Conservation (phyloP, 2,113 vertebrate genomes). For the Boulengeromyrus knoepffleri region DNA sequence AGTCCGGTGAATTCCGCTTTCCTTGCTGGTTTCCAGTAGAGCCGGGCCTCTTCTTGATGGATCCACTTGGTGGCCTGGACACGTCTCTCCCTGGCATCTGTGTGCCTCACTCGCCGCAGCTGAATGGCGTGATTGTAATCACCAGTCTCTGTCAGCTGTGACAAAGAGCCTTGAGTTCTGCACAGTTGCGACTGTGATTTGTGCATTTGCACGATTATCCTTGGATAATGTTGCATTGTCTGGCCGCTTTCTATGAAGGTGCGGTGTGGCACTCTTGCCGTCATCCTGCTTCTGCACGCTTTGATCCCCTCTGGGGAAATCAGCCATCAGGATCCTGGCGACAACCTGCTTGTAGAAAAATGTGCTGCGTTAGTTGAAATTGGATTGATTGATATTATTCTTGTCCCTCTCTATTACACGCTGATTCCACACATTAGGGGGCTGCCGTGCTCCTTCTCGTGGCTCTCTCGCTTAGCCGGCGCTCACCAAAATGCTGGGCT, state of each 20-base stretch:
- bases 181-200: background rate
- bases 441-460: background rate
- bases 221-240: background rate
- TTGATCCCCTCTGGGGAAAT: background rate
- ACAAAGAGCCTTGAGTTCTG: background rate
- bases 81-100: background rate
- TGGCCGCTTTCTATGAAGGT: background rate
- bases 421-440: background rate
- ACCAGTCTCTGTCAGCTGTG: background rate
- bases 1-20: background rate
- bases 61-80: background rate
- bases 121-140: background rate
- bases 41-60: background rate
- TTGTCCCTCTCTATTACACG: background rate
- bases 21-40: background rate
- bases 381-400: conserved; percentile 1
- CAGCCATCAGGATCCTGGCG: background rate
- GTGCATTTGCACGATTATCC: background rate
- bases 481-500: background rate
- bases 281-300: background rate
- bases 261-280: background rate
- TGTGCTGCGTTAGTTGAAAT: background rate
- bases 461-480: background rate
- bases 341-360: background rate
- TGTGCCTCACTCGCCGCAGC: background rate